A percentile compares a stretch with the other conserved stretches of the same genome.
Conservation (phyloP, 2,888 invertebrate genomes). For the Sylvicola cinctus region DNA sequence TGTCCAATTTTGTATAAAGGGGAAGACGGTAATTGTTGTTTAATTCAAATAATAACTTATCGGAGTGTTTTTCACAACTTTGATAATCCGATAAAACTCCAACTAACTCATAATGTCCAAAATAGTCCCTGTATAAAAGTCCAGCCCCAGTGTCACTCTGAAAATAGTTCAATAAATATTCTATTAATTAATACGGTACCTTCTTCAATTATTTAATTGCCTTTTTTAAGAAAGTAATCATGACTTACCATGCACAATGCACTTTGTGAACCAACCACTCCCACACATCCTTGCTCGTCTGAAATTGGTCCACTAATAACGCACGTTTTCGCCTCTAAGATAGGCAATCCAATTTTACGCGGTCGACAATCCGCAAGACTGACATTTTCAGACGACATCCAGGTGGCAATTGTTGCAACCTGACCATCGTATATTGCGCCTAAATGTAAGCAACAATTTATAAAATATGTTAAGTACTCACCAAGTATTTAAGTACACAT, state of each 20-base stretch:
- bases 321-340: constrained; percentile 1
- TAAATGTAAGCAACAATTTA: constrained; percentile 1
- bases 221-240: too few relatives aligned
- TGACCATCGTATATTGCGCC: constrained; percentile 4
- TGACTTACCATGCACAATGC: constrained; percentile 29
- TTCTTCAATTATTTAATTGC: too few relatives aligned
- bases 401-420: constrained; percentile 4
- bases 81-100: constrained; percentile 32
- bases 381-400: constrained; percentile 1
- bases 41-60: neutral
- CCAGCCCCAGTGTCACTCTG: constrained; percentile 34
- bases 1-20: constrained; percentile 29
- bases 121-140: constrained; percentile 28
- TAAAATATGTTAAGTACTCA: too few relatives aligned
- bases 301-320: neutral
- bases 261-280: constrained; percentile 27
- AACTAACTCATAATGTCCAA: constrained; percentile 30
- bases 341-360: constrained; percentile 3
- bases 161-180: constrained; percentile 11
- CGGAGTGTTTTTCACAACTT: constrained; percentile 17
- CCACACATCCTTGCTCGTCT: constrained; percentile 27
- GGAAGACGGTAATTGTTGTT: constrained; percentile 16
- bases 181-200: too few relatives aligned
- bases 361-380: constrained; percentile 2
- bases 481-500: too few relatives aligned